A percentile compares a stretch with the other conserved stretches of the same genome.
Evolutionary conservation across 2,113 vertebrate genomes (phyloP).

Genomic region (Amphilophus citrinellus): DNA sequence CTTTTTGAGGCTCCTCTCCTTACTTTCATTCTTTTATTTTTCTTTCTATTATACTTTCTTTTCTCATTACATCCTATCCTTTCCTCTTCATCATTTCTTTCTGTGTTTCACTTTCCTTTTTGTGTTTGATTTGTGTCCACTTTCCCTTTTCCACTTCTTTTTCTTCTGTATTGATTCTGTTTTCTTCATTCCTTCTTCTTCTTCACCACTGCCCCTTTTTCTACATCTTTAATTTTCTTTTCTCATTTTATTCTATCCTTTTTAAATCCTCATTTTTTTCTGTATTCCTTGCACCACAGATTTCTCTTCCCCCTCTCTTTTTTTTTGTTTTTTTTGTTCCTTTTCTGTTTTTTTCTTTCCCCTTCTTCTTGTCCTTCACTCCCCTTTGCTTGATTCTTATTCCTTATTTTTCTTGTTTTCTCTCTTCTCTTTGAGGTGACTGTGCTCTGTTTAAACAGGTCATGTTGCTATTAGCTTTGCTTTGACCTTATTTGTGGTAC

Average conservation of each 20-base stretch:
- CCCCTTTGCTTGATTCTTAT: not conserved
- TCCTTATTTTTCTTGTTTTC: not conserved
- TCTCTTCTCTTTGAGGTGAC: not conserved
- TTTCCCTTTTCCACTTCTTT: not conserved
- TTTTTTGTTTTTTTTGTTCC: rapidly evolving
- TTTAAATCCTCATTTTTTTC: not conserved
- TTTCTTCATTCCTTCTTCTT: not conserved
- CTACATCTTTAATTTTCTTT: not conserved
- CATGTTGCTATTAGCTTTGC: slow-evolving; percentile 57
- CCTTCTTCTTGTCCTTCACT: rapidly evolving
- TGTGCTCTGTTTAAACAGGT: slow-evolving; percentile 22
- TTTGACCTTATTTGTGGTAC: slow-evolving; percentile 63
- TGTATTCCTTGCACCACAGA: not conserved
- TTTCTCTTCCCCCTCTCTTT: rapidly evolving
- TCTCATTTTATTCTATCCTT: not conserved
- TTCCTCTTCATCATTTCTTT: not conserved
- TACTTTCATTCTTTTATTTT: not conserved
- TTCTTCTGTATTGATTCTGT: not conserved
- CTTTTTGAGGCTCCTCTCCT: too few species aligned
- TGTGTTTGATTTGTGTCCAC: not conserved
- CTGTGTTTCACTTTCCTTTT: not conserved
- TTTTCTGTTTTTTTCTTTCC: not conserved
- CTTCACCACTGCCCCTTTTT: too few species aligned
- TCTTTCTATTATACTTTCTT: not conserved
- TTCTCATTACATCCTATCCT: not conserved